phyloP scores from a whole-genome alignment of 2,888 invertebrate species.

The Glyphotaelius pellucidus region DNA sequence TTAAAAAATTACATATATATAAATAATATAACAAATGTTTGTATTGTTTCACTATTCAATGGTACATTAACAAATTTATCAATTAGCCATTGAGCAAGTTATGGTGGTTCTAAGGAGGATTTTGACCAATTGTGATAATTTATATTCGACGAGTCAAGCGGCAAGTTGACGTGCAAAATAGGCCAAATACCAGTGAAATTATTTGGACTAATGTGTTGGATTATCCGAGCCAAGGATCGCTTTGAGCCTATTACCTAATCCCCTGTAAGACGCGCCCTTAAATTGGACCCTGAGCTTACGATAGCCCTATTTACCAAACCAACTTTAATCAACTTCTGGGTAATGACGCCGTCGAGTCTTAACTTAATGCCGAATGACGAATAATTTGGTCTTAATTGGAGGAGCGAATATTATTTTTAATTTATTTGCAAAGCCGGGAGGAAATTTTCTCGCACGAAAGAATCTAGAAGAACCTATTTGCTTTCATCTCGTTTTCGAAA shows the following conservation, averaged over 20 bases:
- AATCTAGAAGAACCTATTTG: background rate
- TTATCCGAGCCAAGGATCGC: conserved; percentile 24
- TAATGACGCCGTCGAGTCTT: conserved; percentile 33
- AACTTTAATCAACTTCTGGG: conserved; percentile 42
- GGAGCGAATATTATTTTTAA: conserved; percentile 9
- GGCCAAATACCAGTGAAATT: conserved; percentile 3
- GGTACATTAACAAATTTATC: background rate
- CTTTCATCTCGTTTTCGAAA: background rate
- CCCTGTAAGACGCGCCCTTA: conserved; percentile 17
- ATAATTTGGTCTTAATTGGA: conserved; percentile 15
- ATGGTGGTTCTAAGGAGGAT: background rate
- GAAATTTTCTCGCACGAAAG: background rate
- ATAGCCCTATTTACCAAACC: conserved; percentile 47
- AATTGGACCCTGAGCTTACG: conserved; percentile 8
- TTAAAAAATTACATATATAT: no score
- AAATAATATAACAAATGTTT: no score
- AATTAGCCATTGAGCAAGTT: background rate
- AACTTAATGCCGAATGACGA: conserved; percentile 4
- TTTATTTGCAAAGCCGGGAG: background rate
- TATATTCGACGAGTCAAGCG: background rate
- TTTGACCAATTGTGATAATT: background rate
- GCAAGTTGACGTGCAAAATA: background rate
- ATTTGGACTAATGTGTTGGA: conserved; percentile 31
- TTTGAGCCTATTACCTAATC: conserved; percentile 24
- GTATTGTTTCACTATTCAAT: background rate